Percentiles rank a stretch among this genome's conserved stretches.
Conservation (phyloP, 2,113 vertebrate genomes). For the Lasiurus cinereus region DNA sequence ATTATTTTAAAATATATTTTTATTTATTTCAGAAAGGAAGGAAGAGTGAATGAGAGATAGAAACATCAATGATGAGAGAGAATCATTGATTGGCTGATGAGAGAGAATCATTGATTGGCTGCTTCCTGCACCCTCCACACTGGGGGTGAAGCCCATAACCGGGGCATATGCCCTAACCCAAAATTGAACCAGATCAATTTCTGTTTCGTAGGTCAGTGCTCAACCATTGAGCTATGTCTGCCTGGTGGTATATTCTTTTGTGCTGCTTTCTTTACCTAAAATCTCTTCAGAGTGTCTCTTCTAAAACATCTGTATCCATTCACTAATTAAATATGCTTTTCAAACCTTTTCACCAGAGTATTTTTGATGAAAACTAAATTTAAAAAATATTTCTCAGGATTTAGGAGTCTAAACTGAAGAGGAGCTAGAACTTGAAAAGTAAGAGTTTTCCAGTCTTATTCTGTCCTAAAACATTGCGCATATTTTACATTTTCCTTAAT, state of each 20-base stretch:
- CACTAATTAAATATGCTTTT: not conserved
- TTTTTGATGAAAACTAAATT: not conserved
- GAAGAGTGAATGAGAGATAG: no score
- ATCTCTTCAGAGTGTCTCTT: not conserved
- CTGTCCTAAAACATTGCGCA: not conserved
- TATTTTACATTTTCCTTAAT: not conserved
- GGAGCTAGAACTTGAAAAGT: not conserved
- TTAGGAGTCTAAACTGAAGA: not conserved
- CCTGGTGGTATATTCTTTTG: not conserved
- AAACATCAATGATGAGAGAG: no score
- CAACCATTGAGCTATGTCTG: no score
- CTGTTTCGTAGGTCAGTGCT: no score
- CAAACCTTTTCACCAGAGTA: not conserved
- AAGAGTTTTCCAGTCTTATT: not conserved
- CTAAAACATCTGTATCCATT: not conserved
- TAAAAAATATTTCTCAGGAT: not conserved
- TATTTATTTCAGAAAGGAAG: no score
- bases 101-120: no score
- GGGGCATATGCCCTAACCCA: no score
- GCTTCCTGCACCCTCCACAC: no score
- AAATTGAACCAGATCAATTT: no score
- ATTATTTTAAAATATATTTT: no score
- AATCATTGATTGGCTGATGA: no score
- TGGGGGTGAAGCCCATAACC: no score
- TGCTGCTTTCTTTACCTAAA: not conserved